Base-by-base conservation (phyloP, 1,140 invertebrate genomes). In the Drosophila grimshawi region DNA sequence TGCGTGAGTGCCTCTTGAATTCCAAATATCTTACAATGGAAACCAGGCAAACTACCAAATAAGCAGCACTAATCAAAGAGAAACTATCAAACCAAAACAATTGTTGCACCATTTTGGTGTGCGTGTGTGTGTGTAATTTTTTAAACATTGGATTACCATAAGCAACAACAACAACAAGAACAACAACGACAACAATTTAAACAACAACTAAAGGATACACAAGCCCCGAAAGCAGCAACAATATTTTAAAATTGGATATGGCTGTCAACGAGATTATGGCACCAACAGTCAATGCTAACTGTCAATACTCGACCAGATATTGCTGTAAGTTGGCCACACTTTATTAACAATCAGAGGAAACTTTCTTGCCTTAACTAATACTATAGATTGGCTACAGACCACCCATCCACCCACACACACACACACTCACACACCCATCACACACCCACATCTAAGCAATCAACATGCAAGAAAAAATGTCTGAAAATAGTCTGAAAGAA, bases 251-350 rank as follows among this genome's bases (percentile, higher is more conserved):
- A 48, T 79, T 85, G 85, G 80, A 89, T 80, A 91, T 91, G 89
- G 89, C 89, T 76, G 90, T 77, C 83, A 92, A 90, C 77, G 90
- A 92, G 81, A 92, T 92, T 55, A 90, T 92, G 90, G 85, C 90
- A 76, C 90, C 90, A 60, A 85, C 76, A 77, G 90, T 92, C 78
- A 91, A 91, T 79, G 83, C 90, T 11, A 92, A 92, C 78, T 92
- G 90, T 66, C 90, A 92, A 69, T 92, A 92, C 76, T 92, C 90
- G 11, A 92, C 90, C 63, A 79, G 90, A 85, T 92, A 92, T 78
- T 92, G 90, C 86, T 92, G 90, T 92, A 92, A 92, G 90, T 90
- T 66, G 8, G 27, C 43, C 7, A 35, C 4, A 33, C 19, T 59
- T 41, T 27, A 30, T 37, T 10, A 10, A 37, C 7, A 32, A 7